Evolutionary conservation across 1,140 invertebrate genomes (phyloP), one percentile per base, ranked within the genome.

Genomic region (Phymastichus coffea): DNA sequence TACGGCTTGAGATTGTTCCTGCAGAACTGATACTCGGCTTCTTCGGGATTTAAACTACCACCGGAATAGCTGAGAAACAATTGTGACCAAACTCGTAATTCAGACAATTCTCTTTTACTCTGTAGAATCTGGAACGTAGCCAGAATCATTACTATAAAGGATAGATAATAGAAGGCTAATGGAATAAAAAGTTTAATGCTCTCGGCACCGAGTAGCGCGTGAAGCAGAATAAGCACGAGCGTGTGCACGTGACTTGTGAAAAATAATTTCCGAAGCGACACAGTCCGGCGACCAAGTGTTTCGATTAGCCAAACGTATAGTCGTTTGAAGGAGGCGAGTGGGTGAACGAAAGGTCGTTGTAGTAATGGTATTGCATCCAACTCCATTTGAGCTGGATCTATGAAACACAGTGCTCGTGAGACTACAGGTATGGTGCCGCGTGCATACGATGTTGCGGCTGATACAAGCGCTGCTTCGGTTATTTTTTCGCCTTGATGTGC

Each of bases 11-110:
- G 74, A 68, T 93, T 92, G 66, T 92, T 93, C 23, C 85, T 80
- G n/a, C 91, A 86, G 63, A 91, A 93, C 41, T 89, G 84, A 70
- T 88, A 88, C 63, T 93, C 89, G 0, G 90, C 90, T 61, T 91
- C 86, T 9, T 90, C 84, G 0, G 90, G 82, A 66, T 92, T 87
- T 1, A 92, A 75, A 68, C 84, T 87, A 0, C 85, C 84, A 3
- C 80, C 79, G 0, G 83, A 84, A 63, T 92, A 92, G 41, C 85
- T 84, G 2, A 92, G 74, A 58, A 92, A 91, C 1, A 93, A 69
- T 8, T 87, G 87, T 0, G 90, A 91, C 91, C 90, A 92, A 54
- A 88, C 85, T 0, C 88, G 81, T 65, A 91, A 90, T 68, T 91
- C 84, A 17, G 84, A 81, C 43, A 90, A 86, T 59, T 91, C 87